Base-by-base conservation (phyloP, 2,888 invertebrate genomes). In the Helicoverpa assulta region DNA sequence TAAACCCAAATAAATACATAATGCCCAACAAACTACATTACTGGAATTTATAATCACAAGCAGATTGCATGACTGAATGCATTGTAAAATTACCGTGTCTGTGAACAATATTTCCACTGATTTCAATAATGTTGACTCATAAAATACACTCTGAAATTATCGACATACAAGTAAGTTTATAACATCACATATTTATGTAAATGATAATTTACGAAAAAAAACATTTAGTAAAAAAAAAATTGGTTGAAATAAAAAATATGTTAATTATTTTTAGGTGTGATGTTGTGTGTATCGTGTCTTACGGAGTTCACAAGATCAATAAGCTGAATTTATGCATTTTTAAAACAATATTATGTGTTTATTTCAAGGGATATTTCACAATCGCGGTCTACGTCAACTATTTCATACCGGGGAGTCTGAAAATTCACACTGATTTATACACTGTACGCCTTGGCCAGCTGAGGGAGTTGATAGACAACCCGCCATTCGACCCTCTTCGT, bases 321-420 rank as follows among this genome's bases (percentile, higher is more conserved):
- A 7, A 33, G 1, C 10, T 33, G 33, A 33, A 33, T 33, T n/a
- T n/a, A n/a, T n/a, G n/a, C n/a, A n/a, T n/a, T n/a, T n/a, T n/a
- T 33, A 10, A 33, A 8, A 10, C 33, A 33, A 21, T 21, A 50
- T 18, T 50, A 26, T 62, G 19, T 51, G 3, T 40, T 55, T 26
- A 59, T 21, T 18, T 71, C 66, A 88, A 93, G 94, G 88, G 88
- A 2, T 86, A 86, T 55, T 47, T 91, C n/a, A 80, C 87, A 19
- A 67, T 94, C 18, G 87, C 87, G 16, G 77, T 88, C 1, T 93
- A 91, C 76, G 67, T 90, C 4, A 88, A 93, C 72, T 92, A 91
- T 75, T 92, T 91, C 67, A 56, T 79, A 26, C 90, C 93, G 0
- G 94, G 93, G 2, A 89, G 89, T 66, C 77, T 94, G 2, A 90